Evolutionary conservation across 2,888 invertebrate species (phyloP).

Genomic region (Ptychoptera contaminata): DNA sequence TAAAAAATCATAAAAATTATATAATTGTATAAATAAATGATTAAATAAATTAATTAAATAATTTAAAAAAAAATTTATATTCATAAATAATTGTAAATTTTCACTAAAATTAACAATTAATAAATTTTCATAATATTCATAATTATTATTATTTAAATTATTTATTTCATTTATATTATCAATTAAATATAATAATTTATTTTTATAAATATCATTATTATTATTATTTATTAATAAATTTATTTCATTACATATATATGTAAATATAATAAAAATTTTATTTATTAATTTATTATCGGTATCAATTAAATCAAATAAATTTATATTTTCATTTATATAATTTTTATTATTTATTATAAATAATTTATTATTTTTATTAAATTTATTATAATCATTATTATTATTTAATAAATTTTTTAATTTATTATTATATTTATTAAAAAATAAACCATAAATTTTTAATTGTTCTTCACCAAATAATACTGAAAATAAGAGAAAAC

Average conservation of each 20-base stretch:
- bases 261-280: conserved; percentile 63
- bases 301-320: conserved; percentile 52
- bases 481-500: conserved; percentile 12
- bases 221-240: conserved; percentile 36
- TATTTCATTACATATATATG: conserved; percentile 65
- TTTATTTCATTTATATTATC: background rate
- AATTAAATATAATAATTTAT: conserved; percentile 5
- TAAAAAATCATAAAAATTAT: too few relatives aligned
- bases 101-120: too few relatives aligned
- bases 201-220: conserved; percentile 9
- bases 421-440: conserved; percentile 17
- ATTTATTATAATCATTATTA: too few relatives aligned
- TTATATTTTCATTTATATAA: conserved; percentile 39
- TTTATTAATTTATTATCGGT: conserved; percentile 71
- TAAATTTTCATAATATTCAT: too few relatives aligned
- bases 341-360: background rate
- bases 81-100: too few relatives aligned
- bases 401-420: conserved; percentile 9
- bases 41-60: too few relatives aligned
- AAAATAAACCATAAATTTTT: conserved; percentile 21
- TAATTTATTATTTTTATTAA: too few relatives aligned
- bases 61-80: too few relatives aligned
- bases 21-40: too few relatives aligned
- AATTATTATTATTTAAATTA: too few relatives aligned
- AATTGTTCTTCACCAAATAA: conserved; percentile 24